Evolutionary conservation across 23 tunicate species (phyloP), one percentile per base, ranked within the genome.

Genomic region (Ascidia mentula): DNA sequence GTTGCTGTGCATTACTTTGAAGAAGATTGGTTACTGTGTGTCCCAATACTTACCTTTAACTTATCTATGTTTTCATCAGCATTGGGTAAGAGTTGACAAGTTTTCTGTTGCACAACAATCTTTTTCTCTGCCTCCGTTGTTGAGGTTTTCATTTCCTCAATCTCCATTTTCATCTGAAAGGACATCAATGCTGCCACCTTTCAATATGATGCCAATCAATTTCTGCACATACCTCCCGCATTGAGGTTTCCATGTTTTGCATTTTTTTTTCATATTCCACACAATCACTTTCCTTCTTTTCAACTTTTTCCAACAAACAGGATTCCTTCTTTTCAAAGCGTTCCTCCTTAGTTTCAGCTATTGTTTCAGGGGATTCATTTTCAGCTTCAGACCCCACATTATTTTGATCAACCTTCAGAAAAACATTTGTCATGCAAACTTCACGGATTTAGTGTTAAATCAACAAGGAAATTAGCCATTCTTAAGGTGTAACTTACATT

Each of bases 41-140:
- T n/a, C 18, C 28, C 34, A 28, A 73, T 34, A 46, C 71, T 2
- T 53, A 93, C 98, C 84, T 93, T 45, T 37, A 93, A 70, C 75
- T 93, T 93, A 32, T 71, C 93, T 60, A 93, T 88, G 72, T 82
- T 93, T 81, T 93, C 93, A 38, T 88, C 94, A 36, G 93, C 89
- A 60, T 93, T 87, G 6, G 98, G 89, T 60, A 93, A 74, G 46
- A 93, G 69, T 34, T 88, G 72, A 37, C 88, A 74, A 1, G 90
- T 86, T 88, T 88, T 93, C 69, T 80, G 76, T 46, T 93, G 87
- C 40, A 86, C 31, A 22, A 83, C 85, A 20, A 93, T 59, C 28
- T 87, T 79, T 69, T 87, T 77, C 36, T 79, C 77, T 73, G 40
- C 87, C 40, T 87, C 79, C 37, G 69, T 69, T 34, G 77, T 79